These are phyloP conservation scores for Torymus texanus DNA, from an alignment of 2,888 invertebrate species.

Conservation along the genomic window DNA sequence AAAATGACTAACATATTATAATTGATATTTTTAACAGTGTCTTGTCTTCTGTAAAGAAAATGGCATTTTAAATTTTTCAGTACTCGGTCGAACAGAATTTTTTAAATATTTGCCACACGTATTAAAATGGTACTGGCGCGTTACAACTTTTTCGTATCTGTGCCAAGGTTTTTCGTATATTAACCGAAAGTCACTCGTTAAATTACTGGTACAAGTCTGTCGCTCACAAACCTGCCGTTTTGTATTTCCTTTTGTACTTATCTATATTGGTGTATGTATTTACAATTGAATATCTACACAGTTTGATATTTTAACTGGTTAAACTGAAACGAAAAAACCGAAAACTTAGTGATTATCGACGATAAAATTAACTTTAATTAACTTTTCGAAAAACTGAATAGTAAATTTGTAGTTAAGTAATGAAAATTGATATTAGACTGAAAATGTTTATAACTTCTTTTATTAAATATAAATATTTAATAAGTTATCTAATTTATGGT, in stretches of 20 bases:
- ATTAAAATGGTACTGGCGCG: slow-evolving; percentile 30
- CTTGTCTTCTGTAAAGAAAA: slow-evolving; percentile 5
- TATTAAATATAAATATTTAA: background rate
- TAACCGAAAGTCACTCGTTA: slow-evolving; percentile 41
- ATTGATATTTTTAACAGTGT: slow-evolving; percentile 36
- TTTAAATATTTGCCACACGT: slow-evolving; percentile 36
- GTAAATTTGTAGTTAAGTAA: background rate
- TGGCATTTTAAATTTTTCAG: slow-evolving; percentile 40
- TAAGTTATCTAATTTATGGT: no score
- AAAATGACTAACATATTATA: slow-evolving; percentile 21
- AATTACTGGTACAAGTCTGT: slow-evolving; percentile 40
- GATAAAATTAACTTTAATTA: slow-evolving; percentile 9
- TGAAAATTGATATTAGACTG: background rate
- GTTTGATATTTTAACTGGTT: slow-evolving; percentile 35
- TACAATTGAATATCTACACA: slow-evolving; percentile 29
- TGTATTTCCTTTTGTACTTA: slow-evolving; percentile 52
- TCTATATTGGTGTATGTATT: slow-evolving; percentile 43
- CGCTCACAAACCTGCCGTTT: slow-evolving; percentile 41
- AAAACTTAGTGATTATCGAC: slow-evolving; percentile 25
- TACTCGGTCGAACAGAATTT: slow-evolving; percentile 17
- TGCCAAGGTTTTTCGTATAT: slow-evolving; percentile 46
- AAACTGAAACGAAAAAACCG: slow-evolving; percentile 32
- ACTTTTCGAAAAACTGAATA: background rate
- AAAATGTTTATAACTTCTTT: background rate
- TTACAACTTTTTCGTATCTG: slow-evolving; percentile 39